Conservation (phyloP, 2,797 vertebrate genomes). For the Euthynnus affinis region DNA sequence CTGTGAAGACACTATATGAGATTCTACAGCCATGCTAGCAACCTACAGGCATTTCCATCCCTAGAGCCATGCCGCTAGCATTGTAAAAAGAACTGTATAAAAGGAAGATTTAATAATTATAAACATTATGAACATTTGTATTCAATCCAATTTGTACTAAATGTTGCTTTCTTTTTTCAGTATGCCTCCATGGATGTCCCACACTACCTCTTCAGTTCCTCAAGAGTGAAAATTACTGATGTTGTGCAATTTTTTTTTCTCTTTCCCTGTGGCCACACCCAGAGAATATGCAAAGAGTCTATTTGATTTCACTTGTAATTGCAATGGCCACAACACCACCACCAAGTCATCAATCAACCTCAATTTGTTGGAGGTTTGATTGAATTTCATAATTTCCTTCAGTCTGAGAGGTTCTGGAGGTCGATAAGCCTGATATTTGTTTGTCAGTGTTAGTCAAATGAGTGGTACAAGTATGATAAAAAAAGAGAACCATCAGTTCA, state of each 20-base stretch:
- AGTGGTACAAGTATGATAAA: conserved; percentile 54
- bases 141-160: conserved; percentile 42
- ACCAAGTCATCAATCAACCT: conserved; percentile 78
- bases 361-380: conserved; percentile 72
- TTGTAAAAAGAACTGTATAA: not conserved
- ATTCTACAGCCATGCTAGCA: not conserved
- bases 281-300: conserved; percentile 53
- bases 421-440: conserved; percentile 63
- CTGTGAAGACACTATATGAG: too few species aligned
- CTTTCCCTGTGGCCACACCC: conserved; percentile 45
- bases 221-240: conserved; percentile 64
- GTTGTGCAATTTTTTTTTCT: conserved; percentile 50
- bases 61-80: not conserved
- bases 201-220: conserved; percentile 65
- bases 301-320: conserved; percentile 80
- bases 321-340: conserved; percentile 72
- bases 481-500: conserved; percentile 46
- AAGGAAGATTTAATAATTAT: conserved; percentile 13
- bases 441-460: conserved; percentile 65
- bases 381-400: conserved; percentile 74
- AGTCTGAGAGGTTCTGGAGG: conserved; percentile 63
- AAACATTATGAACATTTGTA: not conserved
- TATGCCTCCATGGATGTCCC: conserved; percentile 38
- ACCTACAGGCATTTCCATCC: too few species aligned
- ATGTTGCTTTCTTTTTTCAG: conserved; percentile 50